These are phyloP conservation scores for Gonioctena quinquepunctata DNA, from an alignment of 1,140 invertebrate genomes.

Conservation along the genomic window DNA sequence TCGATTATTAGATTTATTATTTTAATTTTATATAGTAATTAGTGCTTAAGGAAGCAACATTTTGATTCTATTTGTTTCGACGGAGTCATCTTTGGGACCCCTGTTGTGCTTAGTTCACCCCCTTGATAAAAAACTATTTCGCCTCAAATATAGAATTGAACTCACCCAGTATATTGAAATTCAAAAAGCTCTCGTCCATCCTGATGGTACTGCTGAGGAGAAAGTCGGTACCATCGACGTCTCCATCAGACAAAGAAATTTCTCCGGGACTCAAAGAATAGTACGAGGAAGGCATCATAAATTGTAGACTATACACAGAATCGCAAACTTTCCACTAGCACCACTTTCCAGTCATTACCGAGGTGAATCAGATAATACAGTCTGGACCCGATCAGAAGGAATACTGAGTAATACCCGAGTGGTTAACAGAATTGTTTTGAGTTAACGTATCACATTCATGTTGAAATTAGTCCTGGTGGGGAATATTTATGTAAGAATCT, in stretches of 20 bases:
- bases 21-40: too few relatives aligned
- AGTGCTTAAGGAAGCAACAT: too few relatives aligned
- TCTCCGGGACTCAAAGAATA: conserved; percentile 48
- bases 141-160: too few relatives aligned
- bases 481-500: conserved; percentile 36
- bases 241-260: conserved; percentile 54
- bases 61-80: too few relatives aligned
- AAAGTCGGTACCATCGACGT: conserved; percentile 64
- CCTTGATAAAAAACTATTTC: too few relatives aligned
- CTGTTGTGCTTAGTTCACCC: too few relatives aligned
- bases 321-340: not conserved
- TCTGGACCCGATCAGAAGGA: not conserved
- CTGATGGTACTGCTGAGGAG: conserved; percentile 63
- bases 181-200: conserved; percentile 63
- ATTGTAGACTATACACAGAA: not conserved
- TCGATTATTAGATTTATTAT: too few relatives aligned
- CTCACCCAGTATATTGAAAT: conserved; percentile 60
- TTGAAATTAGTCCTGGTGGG: conserved; percentile 11
- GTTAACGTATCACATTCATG: conserved; percentile 3
- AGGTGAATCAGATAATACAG: not conserved
- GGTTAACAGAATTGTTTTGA: not conserved
- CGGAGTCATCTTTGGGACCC: too few relatives aligned
- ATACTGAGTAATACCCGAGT: not conserved
- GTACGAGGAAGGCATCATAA: conserved; percentile 45
- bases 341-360: not conserved